Percentiles rank a stretch among this genome's conserved stretches.
Evolutionary conservation across 2,888 invertebrate genomes (phyloP).

Genomic region (Pseudococcus jackbeardsleyi): DNA sequence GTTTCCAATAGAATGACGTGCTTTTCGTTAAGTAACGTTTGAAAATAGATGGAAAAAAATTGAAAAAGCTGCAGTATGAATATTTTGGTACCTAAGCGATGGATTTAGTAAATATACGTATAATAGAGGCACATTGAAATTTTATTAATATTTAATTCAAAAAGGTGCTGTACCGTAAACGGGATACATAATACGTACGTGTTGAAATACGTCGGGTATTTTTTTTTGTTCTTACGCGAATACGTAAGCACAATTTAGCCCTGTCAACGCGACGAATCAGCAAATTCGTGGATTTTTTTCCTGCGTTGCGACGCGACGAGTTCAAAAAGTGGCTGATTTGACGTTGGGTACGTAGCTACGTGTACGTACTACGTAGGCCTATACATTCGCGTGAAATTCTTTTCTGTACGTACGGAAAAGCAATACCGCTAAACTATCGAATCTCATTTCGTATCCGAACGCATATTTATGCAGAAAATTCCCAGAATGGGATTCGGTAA

Average conservation of each 20-base stretch:
- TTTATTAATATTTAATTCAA: constrained; percentile 22
- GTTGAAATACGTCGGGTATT: background rate
- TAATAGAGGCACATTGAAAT: background rate
- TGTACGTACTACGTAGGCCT: too few species aligned
- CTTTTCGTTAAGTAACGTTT: too few species aligned
- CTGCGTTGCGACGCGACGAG: background rate
- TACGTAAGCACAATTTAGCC: background rate
- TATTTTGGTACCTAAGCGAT: too few species aligned
- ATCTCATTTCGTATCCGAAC: background rate
- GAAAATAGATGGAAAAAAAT: too few species aligned
- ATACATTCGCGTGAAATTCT: background rate
- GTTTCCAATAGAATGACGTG: background rate
- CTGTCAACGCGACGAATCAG: background rate
- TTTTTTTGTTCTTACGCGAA: background rate
- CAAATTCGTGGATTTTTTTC: background rate
- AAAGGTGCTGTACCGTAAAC: constrained; percentile 1
- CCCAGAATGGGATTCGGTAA: background rate
- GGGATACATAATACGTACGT: constrained; percentile 9
- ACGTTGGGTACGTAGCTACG: background rate
- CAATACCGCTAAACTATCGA: background rate
- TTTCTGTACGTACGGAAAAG: background rate
- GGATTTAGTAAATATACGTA: background rate
- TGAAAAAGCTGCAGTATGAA: background rate
- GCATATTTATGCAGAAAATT: constrained; percentile 1
- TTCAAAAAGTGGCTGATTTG: background rate